phyloP scores from a whole-genome alignment of 2,888 invertebrate species.

The Sarcophaga carnaria region DNA sequence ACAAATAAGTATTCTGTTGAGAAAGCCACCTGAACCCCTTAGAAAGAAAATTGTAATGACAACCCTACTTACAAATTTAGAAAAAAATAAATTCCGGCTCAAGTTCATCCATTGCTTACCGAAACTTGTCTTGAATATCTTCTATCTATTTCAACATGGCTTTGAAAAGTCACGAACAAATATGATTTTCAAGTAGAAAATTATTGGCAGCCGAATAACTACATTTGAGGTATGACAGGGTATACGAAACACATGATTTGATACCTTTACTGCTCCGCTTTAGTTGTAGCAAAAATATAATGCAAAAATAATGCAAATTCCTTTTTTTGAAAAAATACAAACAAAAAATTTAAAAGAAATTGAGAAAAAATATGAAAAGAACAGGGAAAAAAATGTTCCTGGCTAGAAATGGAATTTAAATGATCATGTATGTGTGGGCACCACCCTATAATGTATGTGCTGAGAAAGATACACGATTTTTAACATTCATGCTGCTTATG shows the following conservation, averaged over 20 bases:
- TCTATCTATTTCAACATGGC: too few species aligned
- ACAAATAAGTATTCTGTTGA: too few species aligned
- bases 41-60: too few species aligned
- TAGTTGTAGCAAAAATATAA: conserved; percentile 31
- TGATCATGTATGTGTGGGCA: conserved; percentile 21
- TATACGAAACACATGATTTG: background rate
- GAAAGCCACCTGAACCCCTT: too few species aligned
- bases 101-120: too few species aligned
- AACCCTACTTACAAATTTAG: too few species aligned
- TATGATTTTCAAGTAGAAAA: too few species aligned
- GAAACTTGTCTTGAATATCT: too few species aligned
- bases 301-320: conserved; percentile 65
- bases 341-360: conserved; percentile 27
- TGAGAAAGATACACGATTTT: background rate
- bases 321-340: conserved; percentile 13
- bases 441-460: background rate
- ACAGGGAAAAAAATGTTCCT: background rate
- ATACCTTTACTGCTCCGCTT: conserved; percentile 16
- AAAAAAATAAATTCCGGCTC: too few species aligned
- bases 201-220: too few species aligned
- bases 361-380: background rate
- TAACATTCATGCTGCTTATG: background rate
- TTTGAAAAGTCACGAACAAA: too few species aligned
- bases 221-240: too few species aligned
- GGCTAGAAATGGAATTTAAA: conserved; percentile 51